Percentiles rank a stretch among this genome's conserved stretches.
phyloP scores from a whole-genome alignment of 2,888 invertebrate genomes.

The Himalopsyche anomala region DNA sequence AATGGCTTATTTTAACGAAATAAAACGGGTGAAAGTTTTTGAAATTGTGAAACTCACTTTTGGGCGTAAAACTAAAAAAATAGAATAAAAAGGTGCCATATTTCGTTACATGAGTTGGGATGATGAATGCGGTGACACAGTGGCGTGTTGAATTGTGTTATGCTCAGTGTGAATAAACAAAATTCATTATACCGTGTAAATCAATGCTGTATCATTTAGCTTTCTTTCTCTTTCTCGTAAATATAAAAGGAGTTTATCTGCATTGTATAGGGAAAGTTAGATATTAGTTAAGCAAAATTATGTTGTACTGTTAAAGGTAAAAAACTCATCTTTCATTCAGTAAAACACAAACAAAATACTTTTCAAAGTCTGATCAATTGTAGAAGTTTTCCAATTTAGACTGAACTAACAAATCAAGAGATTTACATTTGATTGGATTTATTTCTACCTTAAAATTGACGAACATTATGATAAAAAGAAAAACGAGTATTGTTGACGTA shows the following conservation, averaged over 20 bases:
- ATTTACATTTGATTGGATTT: not conserved
- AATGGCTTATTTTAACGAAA: constrained; percentile 17
- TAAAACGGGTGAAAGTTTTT: constrained; percentile 14
- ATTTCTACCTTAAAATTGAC: too few relatives aligned
- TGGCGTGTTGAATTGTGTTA: constrained; percentile 20
- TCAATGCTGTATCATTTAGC: not conserved
- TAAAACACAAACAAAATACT: not conserved
- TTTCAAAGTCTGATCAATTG: not conserved
- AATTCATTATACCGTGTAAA: not conserved
- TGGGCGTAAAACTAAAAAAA: constrained; percentile 31
- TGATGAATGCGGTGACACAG: constrained; percentile 32
- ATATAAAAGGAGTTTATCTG: too few relatives aligned
- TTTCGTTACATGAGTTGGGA: constrained; percentile 1
- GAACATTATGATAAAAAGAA: too few relatives aligned
- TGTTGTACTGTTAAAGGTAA: not conserved
- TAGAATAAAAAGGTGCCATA: constrained; percentile 22
- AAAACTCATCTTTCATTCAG: not conserved
- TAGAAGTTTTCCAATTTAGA: constrained; percentile 18
- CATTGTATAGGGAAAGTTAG: too few relatives aligned
- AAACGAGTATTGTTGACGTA: too few relatives aligned
- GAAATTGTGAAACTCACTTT: not conserved
- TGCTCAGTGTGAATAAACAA: not conserved
- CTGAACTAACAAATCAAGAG: not conserved
- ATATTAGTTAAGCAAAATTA: not conserved
- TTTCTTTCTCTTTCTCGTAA: too few relatives aligned